Percentiles rank a stretch among this genome's conserved stretches.
These are phyloP conservation scores for Mixornis gularis DNA, from an alignment of 2,113 vertebrate genomes.

Conservation along the genomic window DNA sequence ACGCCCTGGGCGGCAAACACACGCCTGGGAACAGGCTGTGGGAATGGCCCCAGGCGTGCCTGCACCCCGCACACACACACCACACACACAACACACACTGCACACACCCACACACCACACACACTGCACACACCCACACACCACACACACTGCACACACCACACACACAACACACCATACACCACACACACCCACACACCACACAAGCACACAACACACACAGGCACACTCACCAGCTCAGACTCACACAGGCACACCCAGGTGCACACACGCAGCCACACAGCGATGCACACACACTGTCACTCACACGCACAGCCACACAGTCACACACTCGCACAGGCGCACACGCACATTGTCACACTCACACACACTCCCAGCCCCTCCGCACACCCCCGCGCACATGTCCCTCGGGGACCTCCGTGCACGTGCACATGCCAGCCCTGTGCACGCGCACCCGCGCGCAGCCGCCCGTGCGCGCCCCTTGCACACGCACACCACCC, in stretches of 20 bases:
- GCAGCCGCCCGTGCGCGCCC: background rate
- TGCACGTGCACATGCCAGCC: background rate
- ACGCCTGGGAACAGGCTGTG: background rate
- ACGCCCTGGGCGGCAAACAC: background rate
- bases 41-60: background rate
- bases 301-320: background rate
- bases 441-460: background rate
- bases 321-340: accelerated
- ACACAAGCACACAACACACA: background rate
- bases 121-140: no score
- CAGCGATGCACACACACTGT: no score
- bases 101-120: no score
- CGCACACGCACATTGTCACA: background rate
- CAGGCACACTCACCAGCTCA: background rate
- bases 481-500: background rate
- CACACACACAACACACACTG: background rate
- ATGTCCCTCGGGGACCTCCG: background rate
- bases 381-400: background rate
- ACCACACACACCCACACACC: background rate
- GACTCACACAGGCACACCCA: background rate
- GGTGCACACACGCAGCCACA: background rate
- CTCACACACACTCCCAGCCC: background rate
- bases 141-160: no score
- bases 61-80: background rate
- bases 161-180: no score